These are phyloP conservation scores for Aegithalos caudatus DNA, from an alignment of 2,113 vertebrate genomes.

Conservation along the genomic window DNA sequence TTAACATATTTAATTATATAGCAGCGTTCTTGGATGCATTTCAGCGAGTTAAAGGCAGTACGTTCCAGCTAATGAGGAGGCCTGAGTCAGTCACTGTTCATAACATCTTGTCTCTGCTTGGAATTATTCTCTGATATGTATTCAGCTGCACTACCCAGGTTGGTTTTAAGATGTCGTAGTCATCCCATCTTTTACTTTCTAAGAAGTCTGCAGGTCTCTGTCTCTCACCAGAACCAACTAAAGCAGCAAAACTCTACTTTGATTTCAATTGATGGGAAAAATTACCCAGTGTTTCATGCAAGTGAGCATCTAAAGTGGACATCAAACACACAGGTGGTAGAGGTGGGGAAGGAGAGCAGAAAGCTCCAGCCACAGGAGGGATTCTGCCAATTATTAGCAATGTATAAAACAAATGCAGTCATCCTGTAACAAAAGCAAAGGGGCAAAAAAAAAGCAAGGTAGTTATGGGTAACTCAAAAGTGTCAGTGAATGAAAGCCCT, in stretches of 20 bases:
- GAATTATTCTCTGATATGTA: not conserved
- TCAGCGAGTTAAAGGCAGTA: not conserved
- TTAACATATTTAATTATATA: slow-evolving; percentile 30
- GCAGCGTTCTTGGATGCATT: not conserved
- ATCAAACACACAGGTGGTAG: not conserved
- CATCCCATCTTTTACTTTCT: not conserved
- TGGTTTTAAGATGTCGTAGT: not conserved
- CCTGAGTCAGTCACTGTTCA: not conserved
- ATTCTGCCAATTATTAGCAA: not conserved
- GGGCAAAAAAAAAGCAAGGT: fast-evolving
- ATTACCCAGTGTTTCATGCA: not conserved
- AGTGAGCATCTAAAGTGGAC: not conserved
- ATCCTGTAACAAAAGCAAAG: not conserved
- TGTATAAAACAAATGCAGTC: not conserved
- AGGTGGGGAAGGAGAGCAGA: not conserved
- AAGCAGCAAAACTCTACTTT: not conserved
- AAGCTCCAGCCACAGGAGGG: not conserved
- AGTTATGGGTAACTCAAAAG: not conserved
- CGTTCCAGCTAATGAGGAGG: not conserved
- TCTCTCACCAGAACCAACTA: not conserved
- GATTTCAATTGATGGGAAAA: not conserved
- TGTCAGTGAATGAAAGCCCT: not conserved
- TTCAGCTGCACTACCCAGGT: not conserved
- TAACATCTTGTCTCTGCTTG: not conserved
- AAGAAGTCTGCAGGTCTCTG: not conserved